Evolutionary conservation across 2,888 invertebrate species (phyloP).

Genomic region (Platypus cylindrus): DNA sequence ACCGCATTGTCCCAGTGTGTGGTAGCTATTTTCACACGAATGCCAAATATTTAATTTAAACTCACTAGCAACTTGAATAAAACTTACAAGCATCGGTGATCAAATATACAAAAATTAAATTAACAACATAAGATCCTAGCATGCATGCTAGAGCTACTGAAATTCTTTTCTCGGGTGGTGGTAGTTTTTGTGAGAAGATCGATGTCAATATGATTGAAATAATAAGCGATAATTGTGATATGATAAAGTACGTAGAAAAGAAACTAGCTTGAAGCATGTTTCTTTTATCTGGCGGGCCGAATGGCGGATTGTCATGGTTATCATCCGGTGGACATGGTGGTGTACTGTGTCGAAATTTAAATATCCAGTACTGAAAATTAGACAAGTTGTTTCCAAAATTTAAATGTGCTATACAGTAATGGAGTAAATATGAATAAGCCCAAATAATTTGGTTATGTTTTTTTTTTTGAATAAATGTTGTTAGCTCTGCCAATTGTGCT

Average conservation of each 20-base stretch:
- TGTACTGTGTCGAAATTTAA: slow-evolving; percentile 16
- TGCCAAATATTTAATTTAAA: too few relatives aligned
- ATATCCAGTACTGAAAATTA: slow-evolving; percentile 21
- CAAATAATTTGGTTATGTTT: background rate
- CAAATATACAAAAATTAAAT: slow-evolving; percentile 17
- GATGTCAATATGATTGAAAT: slow-evolving; percentile 11
- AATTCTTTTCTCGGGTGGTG: slow-evolving; percentile 18
- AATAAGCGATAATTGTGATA: slow-evolving; percentile 13
- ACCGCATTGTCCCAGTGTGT: too few relatives aligned
- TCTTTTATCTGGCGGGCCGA: slow-evolving; percentile 12
- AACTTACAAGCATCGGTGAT: slow-evolving; percentile 22
- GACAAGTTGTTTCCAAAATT: too few relatives aligned
- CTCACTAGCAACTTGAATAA: too few relatives aligned
- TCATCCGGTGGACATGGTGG: slow-evolving; percentile 1
- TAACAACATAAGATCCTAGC: slow-evolving; percentile 16
- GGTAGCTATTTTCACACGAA: too few relatives aligned
- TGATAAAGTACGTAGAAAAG: slow-evolving; percentile 14
- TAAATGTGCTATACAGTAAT: background rate
- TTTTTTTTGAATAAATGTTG: too few relatives aligned
- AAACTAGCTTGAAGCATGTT: slow-evolving; percentile 17
- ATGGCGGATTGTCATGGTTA: slow-evolving; percentile 5
- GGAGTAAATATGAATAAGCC: background rate
- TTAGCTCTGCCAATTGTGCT: too few relatives aligned
- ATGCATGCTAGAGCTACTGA: slow-evolving; percentile 13
- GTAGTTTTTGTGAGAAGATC: slow-evolving; percentile 14